These are phyloP conservation scores for Salminus brasiliensis DNA, from an alignment of 2,113 vertebrate species.

Conservation along the genomic window DNA sequence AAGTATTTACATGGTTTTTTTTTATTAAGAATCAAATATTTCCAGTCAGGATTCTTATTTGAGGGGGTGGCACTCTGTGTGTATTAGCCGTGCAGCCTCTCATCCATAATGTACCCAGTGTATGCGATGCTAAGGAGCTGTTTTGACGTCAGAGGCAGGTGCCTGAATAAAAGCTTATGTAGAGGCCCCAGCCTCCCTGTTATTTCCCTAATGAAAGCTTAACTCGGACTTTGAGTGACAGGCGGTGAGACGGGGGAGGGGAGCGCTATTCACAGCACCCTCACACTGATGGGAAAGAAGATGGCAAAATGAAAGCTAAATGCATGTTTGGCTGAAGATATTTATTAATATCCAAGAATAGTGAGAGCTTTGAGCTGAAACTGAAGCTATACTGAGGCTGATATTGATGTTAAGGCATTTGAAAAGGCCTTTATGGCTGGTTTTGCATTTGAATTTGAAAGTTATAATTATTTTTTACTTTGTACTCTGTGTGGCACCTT, in stretches of 20 bases:
- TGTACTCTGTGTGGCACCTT: background rate
- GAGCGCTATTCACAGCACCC: slow-evolving; percentile 20
- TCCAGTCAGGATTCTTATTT: background rate
- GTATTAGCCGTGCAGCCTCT: background rate
- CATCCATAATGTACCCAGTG: background rate
- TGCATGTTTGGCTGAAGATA: background rate
- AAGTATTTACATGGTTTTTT: no score
- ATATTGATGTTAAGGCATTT: background rate
- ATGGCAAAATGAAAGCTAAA: slow-evolving; percentile 2
- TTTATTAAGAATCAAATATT: background rate
- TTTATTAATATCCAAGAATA: background rate
- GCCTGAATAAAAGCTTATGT: slow-evolving; percentile 36
- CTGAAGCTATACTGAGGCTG: background rate
- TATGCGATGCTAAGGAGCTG: slow-evolving; percentile 7
- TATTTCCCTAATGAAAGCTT: slow-evolving; percentile 51
- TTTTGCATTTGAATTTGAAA: background rate
- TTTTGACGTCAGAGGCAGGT: slow-evolving; percentile 50
- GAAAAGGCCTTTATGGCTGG: background rate
- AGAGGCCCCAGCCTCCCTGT: slow-evolving; percentile 28
- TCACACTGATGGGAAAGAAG: background rate
- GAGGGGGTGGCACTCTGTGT: background rate
- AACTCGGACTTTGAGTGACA: slow-evolving; percentile 32
- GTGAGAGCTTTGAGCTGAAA: background rate
- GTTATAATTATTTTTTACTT: background rate
- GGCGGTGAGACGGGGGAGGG: slow-evolving; percentile 10